Percentiles rank a stretch among this genome's conserved stretches.
phyloP scores from a whole-genome alignment of 1,140 invertebrate species.

The Drepana arcuata region DNA sequence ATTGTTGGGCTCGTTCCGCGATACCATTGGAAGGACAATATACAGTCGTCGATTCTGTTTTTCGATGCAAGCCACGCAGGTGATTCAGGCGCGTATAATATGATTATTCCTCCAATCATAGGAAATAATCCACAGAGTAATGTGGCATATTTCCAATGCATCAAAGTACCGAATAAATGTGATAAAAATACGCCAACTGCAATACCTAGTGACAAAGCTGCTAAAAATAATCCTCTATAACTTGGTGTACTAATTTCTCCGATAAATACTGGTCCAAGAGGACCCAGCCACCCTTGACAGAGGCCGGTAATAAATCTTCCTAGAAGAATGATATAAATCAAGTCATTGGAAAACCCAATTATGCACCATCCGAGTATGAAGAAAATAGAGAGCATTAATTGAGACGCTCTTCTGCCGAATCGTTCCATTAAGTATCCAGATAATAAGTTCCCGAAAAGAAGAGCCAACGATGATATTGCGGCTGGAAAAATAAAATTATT shows the following conservation, averaged over 20 bases:
- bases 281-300: slow-evolving; percentile 69
- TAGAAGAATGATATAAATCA: slow-evolving; percentile 68
- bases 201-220: slow-evolving; percentile 70
- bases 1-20: slow-evolving; percentile 63
- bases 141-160: slow-evolving; percentile 73
- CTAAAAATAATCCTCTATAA: slow-evolving; percentile 73
- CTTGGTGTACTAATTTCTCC: slow-evolving; percentile 73
- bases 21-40: slow-evolving; percentile 69
- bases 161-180: slow-evolving; percentile 74
- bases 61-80: slow-evolving; percentile 78
- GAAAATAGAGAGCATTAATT: slow-evolving; percentile 73
- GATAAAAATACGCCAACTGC: slow-evolving; percentile 72
- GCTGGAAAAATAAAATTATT: slow-evolving; percentile 51
- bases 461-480: slow-evolving; percentile 71
- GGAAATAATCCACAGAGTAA: slow-evolving; percentile 71
- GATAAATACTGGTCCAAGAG: slow-evolving; percentile 71
- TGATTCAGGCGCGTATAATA: slow-evolving; percentile 78
- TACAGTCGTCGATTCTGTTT: slow-evolving; percentile 67
- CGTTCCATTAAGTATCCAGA: slow-evolving; percentile 76
- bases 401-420: slow-evolving; percentile 76
- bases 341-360: slow-evolving; percentile 70
- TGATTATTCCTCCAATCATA: slow-evolving; percentile 58
- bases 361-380: slow-evolving; percentile 78
- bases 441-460: slow-evolving; percentile 74
- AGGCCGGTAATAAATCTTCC: slow-evolving; percentile 80